Evolutionary conservation across 2,113 vertebrate genomes (phyloP), one percentile per base, ranked within the genome.

Genomic region (Sardina pilchardus): DNA sequence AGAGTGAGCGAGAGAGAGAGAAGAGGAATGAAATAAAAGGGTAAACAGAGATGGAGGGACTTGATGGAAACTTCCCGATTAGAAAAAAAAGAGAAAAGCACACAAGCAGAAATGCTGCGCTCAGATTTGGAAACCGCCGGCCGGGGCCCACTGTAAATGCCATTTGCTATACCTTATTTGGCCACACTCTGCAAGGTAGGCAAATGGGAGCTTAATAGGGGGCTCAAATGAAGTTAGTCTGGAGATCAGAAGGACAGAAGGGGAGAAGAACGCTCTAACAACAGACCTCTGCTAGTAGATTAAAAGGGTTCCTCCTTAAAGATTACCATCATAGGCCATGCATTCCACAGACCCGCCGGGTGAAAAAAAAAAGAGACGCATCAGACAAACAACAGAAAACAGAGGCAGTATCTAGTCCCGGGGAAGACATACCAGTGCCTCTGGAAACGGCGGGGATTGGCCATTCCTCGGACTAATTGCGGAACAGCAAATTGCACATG

Each of bases 1-100:
- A 81, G 0, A 7, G 47, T 36, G 19, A 75, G 82, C 78, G 24
- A 16, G 84, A 43, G 75, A 67, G 21, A n/a, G 39, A 26, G 39
- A 48, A 53, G 7, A 81, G 78, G 36, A 67, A 45, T 56, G n/a
- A 34, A 83, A 71, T 9, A 43, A 39, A 82, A 56, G 75, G 85
- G 85, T 83, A 82, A 78, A 67, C 83, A 80, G 80, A 88, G 82
- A 78, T 78, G 71, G 71, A 78, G 26, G 39, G 71, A 30, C 71
- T 78, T 78, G 71, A 93, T 91, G 91, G 91, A 92, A 94, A 94
- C 39, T 92, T 91, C 90, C 88, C 82, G 71, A 90, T 89, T 90
- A 89, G 91, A 91, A 91, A 92, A 88, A 89, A 83, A 84, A 88
- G 86, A 30, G 43, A n/a, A 44, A 44, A 8, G 0, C 30, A 81